These are phyloP conservation scores for Saturnia japonica DNA, from an alignment of 2,888 invertebrate species.

Conservation along the genomic window DNA sequence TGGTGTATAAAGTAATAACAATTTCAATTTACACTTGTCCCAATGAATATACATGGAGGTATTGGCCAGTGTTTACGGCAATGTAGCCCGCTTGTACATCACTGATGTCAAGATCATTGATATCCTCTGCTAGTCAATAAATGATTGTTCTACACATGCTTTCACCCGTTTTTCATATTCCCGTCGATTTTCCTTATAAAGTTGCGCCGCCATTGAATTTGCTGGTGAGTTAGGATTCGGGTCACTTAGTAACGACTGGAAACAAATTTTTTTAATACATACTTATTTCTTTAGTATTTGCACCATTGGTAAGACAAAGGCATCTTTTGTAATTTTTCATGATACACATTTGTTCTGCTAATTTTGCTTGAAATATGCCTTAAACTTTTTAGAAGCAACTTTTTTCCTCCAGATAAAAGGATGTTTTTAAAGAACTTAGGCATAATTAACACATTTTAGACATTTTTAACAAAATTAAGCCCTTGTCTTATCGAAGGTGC, in stretches of 20 bases:
- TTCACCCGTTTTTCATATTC: slow-evolving; percentile 99
- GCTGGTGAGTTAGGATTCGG: slow-evolving; percentile 99
- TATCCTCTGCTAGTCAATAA: slow-evolving; percentile 90
- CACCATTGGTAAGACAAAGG: no score
- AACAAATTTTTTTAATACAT: slow-evolving; percentile 48
- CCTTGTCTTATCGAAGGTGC: no score
- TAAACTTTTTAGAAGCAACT: no score
- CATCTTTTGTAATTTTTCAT: no score
- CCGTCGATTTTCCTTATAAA: slow-evolving; percentile 99
- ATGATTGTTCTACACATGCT: slow-evolving; percentile 99
- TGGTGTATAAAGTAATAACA: slow-evolving; percentile 37
- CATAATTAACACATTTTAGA: no score
- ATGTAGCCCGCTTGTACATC: slow-evolving; percentile 48
- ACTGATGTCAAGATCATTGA: slow-evolving; percentile 52
- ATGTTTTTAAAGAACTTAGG: no score
- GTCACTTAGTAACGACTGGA: slow-evolving; percentile 99
- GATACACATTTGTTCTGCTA: no score
- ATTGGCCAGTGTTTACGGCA: slow-evolving; percentile 50
- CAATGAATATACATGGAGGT: slow-evolving; percentile 68
- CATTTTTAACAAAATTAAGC: no score
- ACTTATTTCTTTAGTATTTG: background rate
- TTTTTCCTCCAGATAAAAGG: no score
- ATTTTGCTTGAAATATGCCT: no score
- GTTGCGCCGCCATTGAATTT: slow-evolving; percentile 99
- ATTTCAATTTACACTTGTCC: slow-evolving; percentile 60